Percentiles rank a stretch among this genome's conserved stretches.
These are phyloP conservation scores for Poecilia wingei DNA, from an alignment of 2,797 vertebrate species.

Conservation along the genomic window DNA sequence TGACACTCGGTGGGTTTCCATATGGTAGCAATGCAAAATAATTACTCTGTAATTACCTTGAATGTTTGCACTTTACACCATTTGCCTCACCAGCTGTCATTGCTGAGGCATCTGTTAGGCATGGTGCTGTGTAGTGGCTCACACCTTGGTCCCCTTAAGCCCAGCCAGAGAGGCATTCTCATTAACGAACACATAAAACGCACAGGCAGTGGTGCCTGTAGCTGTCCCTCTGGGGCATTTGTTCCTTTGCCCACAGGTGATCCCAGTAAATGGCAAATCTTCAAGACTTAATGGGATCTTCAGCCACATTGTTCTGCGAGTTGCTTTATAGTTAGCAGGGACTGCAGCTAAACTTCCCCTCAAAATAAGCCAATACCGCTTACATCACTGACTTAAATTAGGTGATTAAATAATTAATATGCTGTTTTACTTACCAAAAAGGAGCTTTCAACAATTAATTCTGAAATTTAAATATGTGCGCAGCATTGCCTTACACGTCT, in stretches of 20 bases:
- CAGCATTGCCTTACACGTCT: neutral
- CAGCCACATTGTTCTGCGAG: conserved; percentile 19
- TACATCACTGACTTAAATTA: conserved; percentile 38
- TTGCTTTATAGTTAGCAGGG: conserved; percentile 47
- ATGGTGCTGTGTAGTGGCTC: conserved; percentile 34
- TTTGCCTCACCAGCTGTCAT: conserved; percentile 78
- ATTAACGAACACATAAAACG: conserved; percentile 63
- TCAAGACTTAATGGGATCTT: conserved; percentile 58
- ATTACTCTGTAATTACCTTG: conserved; percentile 79
- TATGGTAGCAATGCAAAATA: conserved; percentile 74
- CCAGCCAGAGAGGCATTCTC: conserved; percentile 55
- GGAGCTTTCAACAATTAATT: neutral
- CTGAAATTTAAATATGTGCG: neutral
- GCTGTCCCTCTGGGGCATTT: conserved; percentile 32
- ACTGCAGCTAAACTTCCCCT: conserved; percentile 21
- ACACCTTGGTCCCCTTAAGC: conserved; percentile 54
- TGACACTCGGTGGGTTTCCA: conserved; percentile 66
- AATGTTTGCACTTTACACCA: conserved; percentile 78
- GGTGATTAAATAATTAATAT: conserved; percentile 32
- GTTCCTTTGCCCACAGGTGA: conserved; percentile 37
- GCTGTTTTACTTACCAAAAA: conserved; percentile 6
- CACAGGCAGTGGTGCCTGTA: conserved; percentile 21
- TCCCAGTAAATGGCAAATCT: conserved; percentile 59
- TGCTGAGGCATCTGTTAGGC: conserved; percentile 54
- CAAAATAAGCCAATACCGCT: conserved; percentile 33